These are phyloP conservation scores for Neocrepidodera transversa DNA, from an alignment of 2,888 invertebrate genomes.

Conservation along the genomic window DNA sequence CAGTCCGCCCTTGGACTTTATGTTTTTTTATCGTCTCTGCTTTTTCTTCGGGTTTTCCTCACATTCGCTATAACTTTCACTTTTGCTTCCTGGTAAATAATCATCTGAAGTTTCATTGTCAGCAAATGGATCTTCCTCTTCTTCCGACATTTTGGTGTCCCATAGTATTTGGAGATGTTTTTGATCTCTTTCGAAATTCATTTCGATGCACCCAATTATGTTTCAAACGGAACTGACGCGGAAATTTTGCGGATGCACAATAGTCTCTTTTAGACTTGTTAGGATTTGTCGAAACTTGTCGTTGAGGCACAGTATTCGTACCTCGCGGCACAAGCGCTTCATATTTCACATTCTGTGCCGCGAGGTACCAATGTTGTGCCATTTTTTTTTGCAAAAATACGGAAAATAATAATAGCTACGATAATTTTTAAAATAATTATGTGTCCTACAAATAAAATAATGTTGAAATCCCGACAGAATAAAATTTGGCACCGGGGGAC, in stretches of 20 bases:
- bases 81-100: slow-evolving; percentile 13
- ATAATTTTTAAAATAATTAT: no score
- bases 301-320: slow-evolving; percentile 11
- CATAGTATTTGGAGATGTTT: slow-evolving; percentile 9
- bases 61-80: slow-evolving; percentile 18
- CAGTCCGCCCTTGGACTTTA: slow-evolving; percentile 5
- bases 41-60: slow-evolving; percentile 8
- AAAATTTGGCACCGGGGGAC: no score
- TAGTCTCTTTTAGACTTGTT: slow-evolving; percentile 4
- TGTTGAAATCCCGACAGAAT: no score
- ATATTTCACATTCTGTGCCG: no score
- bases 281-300: slow-evolving; percentile 8
- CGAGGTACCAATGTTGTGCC: slow-evolving; percentile 5
- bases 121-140: slow-evolving; percentile 16
- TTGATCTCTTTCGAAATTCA: slow-evolving; percentile 16
- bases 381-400: slow-evolving; percentile 3
- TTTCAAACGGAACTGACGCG: slow-evolving; percentile 12
- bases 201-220: slow-evolving; percentile 11
- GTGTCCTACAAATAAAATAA: no score
- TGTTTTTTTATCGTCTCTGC: slow-evolving; percentile 6
- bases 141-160: slow-evolving; percentile 16
- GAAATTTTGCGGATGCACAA: slow-evolving; percentile 3
- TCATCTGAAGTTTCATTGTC: slow-evolving; percentile 9
- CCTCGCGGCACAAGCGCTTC: slow-evolving; percentile 10
- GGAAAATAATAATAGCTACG: not conserved